A percentile compares a stretch with the other conserved stretches of the same genome.
Conservation (phyloP, 2,888 invertebrate genomes). For the Busseola fusca region DNA sequence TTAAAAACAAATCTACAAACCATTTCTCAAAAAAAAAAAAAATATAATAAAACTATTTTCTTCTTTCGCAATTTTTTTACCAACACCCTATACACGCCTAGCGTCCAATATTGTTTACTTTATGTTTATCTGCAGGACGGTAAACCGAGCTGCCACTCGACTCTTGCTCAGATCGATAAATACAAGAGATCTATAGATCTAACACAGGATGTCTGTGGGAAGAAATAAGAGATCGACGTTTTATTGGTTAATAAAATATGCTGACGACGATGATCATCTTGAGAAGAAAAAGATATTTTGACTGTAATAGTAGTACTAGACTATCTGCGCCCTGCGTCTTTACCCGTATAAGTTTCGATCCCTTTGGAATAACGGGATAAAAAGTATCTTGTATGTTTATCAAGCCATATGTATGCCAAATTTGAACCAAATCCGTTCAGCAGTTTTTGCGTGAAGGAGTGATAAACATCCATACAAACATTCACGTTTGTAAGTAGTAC, state of each 20-base stretch:
- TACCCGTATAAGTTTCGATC: no score
- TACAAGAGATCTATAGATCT: conserved; percentile 63
- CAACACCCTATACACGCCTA: conserved; percentile 53
- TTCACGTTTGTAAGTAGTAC: no score
- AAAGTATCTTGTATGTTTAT: no score
- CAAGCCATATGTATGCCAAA: no score
- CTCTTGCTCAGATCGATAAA: conserved; percentile 68
- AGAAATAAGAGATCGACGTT: conserved; percentile 56
- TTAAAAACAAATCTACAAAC: not conserved
- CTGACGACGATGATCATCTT: not conserved
- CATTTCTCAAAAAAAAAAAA: no score
- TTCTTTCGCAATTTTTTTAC: not conserved
- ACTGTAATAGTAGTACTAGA: not conserved
- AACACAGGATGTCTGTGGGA: conserved; percentile 62
- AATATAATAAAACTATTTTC: not conserved
- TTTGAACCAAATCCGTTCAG: no score
- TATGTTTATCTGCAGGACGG: conserved; percentile 62
- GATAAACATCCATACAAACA: no score
- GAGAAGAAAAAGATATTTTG: not conserved
- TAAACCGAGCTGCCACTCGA: conserved; percentile 65
- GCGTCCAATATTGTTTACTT: conserved; percentile 65
- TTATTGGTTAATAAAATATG: conserved; percentile 38
- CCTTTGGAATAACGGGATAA: no score
- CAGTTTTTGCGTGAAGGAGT: no score
- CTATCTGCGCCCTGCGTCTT: no score